These are phyloP conservation scores for Vanessa tameamea DNA, from an alignment of 1,140 invertebrate species.

Conservation along the genomic window DNA sequence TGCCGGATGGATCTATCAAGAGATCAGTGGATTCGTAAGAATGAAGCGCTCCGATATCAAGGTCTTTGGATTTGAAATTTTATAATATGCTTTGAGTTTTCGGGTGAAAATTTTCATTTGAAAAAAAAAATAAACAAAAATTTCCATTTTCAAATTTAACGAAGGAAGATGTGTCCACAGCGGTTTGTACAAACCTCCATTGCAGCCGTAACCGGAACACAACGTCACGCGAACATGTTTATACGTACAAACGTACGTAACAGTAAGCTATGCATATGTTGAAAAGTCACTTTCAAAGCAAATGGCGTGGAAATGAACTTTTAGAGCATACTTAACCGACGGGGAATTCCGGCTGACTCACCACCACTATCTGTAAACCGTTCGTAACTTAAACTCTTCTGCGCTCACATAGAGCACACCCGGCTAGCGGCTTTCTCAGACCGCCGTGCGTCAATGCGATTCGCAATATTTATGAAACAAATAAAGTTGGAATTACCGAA, in stretches of 20 bases:
- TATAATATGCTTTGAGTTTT: too few relatives aligned
- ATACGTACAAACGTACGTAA: neutral
- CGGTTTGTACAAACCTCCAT: neutral
- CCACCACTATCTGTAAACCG: neutral
- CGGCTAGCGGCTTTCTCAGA: neutral
- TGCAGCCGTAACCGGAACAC: neutral
- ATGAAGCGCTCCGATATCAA: too few relatives aligned
- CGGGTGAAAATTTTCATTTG: too few relatives aligned
- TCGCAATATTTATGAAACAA: neutral
- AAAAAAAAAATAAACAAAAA: too few relatives aligned
- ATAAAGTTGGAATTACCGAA: conserved; percentile 3
- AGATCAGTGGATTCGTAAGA: too few relatives aligned
- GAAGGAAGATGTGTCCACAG: too few relatives aligned
- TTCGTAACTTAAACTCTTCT: neutral
- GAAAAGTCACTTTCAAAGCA: conserved; percentile 1
- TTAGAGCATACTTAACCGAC: conserved; percentile 6
- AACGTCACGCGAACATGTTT: neutral
- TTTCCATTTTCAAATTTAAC: too few relatives aligned
- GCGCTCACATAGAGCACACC: neutral
- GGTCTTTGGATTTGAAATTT: too few relatives aligned
- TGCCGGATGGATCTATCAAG: too few relatives aligned
- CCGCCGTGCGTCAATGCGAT: conserved; percentile 14
- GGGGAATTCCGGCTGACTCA: conserved; percentile 20
- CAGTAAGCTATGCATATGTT: conserved; percentile 2
- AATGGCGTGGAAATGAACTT: neutral